Evolutionary conservation across 1,140 invertebrate genomes (phyloP), one percentile per base, ranked within the genome.

Genomic region (Goniozus legneri): DNA sequence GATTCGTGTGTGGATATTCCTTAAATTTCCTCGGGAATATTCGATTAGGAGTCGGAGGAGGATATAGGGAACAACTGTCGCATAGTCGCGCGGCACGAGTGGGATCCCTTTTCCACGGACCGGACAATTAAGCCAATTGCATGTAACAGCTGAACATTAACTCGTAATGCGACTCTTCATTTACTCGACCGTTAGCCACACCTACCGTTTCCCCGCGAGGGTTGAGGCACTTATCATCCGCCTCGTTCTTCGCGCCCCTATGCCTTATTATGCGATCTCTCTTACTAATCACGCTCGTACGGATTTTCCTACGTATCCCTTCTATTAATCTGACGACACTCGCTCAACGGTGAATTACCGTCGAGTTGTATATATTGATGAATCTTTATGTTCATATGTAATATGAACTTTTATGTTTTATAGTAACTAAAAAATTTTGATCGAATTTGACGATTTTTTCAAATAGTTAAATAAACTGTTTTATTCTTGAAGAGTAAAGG

Each of bases 91-190:
- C n/a, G n/a, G n/a, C n/a, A n/a, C n/a, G n/a, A 33, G 61, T 51
- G 50, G 47, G 36, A 55, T 54, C 60, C 52, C 59, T n/a, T n/a
- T n/a, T n/a, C n/a, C 53, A 42, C 50, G 60, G 63, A 59, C 59
- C 44, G 58, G 67, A 55, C 69, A 73, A 76, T 76, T 75, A 75
- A 65, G 58, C 58, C 69, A 76, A 74, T 75, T 66, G 62, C 73
- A 72, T 69, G 71, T 75, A 76, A 75, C 71, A 76, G 73, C 71
- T 72, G 72, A 72, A 67, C 72, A 71, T 75, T 76, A 73, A 71
- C 71, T 72, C 65, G 66, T 67, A 75, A 73, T 73, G 71, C 60
- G 67, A 74, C 69, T 71, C 73, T 74, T 75, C 73, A 73, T 75
- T 75, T 74, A 74, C 67, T 73, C 68, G 68, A 58, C 60, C 68